These are phyloP conservation scores for Formica exsecta DNA, from an alignment of 1,140 invertebrate genomes.

Conservation along the genomic window DNA sequence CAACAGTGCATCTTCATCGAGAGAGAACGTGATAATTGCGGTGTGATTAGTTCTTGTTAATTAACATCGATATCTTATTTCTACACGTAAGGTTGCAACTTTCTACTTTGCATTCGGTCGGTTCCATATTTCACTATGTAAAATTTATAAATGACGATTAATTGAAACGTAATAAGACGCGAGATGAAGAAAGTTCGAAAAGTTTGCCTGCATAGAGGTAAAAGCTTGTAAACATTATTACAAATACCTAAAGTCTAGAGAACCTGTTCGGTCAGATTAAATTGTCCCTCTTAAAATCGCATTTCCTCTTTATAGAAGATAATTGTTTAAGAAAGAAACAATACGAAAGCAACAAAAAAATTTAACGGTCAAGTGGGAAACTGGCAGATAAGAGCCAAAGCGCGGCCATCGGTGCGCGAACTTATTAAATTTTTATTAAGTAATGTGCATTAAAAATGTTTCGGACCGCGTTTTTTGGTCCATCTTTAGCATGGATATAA, in stretches of 20 bases:
- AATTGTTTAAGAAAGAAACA: background rate
- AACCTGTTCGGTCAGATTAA: background rate
- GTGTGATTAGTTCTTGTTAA: background rate
- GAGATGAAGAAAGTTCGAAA: background rate
- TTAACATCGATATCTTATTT: background rate
- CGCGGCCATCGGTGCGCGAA: too few relatives aligned
- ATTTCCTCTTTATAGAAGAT: background rate
- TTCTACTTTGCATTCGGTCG: background rate
- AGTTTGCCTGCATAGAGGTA: background rate
- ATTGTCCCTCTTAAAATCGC: background rate
- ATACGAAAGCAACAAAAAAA: too few relatives aligned
- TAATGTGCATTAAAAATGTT: too few relatives aligned
- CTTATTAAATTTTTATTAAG: too few relatives aligned
- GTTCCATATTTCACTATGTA: background rate
- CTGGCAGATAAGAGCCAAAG: too few relatives aligned
- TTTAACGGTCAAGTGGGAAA: too few relatives aligned
- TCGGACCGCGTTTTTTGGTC: too few relatives aligned
- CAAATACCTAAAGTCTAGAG: background rate
- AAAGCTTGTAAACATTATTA: background rate
- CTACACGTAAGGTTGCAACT: background rate
- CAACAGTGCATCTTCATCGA: background rate
- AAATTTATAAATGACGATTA: background rate
- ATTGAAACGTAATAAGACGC: background rate
- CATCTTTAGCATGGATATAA: too few relatives aligned
- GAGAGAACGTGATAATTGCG: background rate